These are phyloP conservation scores for Xenops minutus DNA, from an alignment of 2,797 vertebrate species.

Conservation along the genomic window DNA sequence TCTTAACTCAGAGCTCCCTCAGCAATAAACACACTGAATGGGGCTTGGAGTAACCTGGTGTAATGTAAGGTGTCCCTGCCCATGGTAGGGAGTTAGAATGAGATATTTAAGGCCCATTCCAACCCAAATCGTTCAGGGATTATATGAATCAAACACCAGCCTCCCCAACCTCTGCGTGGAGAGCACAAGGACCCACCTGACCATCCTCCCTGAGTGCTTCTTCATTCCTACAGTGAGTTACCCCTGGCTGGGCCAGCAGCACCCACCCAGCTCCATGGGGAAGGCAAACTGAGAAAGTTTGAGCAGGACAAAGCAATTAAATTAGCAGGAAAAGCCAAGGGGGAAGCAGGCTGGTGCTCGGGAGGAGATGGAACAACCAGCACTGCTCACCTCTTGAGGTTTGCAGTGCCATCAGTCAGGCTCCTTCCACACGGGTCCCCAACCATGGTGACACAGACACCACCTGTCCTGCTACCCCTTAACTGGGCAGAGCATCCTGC, in stretches of 20 bases:
- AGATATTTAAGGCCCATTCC: not conserved
- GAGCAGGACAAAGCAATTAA: not conserved
- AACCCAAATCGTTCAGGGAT: not conserved
- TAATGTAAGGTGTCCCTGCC: not conserved
- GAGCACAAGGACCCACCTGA: not conserved
- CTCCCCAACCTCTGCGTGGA: fast-evolving
- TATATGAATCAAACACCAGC: not conserved
- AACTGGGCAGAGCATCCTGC: fast-evolving
- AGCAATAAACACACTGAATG: not conserved
- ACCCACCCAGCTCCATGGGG: fast-evolving
- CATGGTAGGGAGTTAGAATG: not conserved
- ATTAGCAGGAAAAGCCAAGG: not conserved
- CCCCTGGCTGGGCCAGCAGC: not conserved
- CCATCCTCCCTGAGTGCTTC: fast-evolving
- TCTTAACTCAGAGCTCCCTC: constrained; percentile 30
- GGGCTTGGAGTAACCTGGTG: not conserved
- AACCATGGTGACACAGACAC: not conserved
- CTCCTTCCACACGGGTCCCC: not conserved
- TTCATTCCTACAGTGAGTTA: fast-evolving
- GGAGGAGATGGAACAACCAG: not conserved
- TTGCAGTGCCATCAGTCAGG: not conserved
- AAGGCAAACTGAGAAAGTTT: not conserved
- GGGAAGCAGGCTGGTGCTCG: not conserved
- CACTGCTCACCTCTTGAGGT: not conserved
- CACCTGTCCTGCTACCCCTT: not conserved